Conservation (phyloP, 2,888 invertebrate genomes). For the Herminia tarsipennalis region DNA sequence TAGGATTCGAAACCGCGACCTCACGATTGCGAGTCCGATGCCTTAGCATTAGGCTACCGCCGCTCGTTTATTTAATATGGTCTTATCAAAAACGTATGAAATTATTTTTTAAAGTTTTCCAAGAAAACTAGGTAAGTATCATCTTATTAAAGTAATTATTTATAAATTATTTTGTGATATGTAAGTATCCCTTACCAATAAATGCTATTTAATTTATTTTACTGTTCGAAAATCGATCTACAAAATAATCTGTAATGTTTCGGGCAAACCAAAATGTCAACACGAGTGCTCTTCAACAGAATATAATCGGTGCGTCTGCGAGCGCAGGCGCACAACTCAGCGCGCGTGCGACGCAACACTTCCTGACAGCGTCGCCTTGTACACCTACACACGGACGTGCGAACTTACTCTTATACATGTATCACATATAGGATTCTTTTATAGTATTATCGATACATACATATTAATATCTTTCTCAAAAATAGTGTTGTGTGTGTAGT, state of each 20-base stretch:
- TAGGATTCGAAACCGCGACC: too few species aligned
- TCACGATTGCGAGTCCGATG: too few species aligned
- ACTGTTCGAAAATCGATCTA: neutral
- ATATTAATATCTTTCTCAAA: neutral
- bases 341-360: conserved; percentile 40
- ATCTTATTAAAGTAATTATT: too few species aligned
- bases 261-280: conserved; percentile 8
- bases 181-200: too few species aligned
- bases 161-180: too few species aligned
- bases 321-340: conserved; percentile 29
- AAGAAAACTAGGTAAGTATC: too few species aligned
- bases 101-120: too few species aligned
- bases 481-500: conserved; percentile 37
- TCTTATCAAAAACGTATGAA: too few species aligned
- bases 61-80: too few species aligned
- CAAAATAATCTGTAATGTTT: neutral
- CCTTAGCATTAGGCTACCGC: too few species aligned
- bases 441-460: conserved; percentile 3
- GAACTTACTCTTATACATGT: conserved; percentile 3
- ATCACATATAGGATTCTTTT: conserved; percentile 6
- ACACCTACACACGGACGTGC: conserved; percentile 9
- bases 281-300: conserved; percentile 9
- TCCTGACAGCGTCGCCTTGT: conserved; percentile 42
- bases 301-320: conserved; percentile 31
- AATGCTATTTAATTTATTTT: too few species aligned